These are phyloP conservation scores for Zaprionus lachaisei DNA, from an alignment of 1,140 invertebrate genomes.

Conservation along the genomic window DNA sequence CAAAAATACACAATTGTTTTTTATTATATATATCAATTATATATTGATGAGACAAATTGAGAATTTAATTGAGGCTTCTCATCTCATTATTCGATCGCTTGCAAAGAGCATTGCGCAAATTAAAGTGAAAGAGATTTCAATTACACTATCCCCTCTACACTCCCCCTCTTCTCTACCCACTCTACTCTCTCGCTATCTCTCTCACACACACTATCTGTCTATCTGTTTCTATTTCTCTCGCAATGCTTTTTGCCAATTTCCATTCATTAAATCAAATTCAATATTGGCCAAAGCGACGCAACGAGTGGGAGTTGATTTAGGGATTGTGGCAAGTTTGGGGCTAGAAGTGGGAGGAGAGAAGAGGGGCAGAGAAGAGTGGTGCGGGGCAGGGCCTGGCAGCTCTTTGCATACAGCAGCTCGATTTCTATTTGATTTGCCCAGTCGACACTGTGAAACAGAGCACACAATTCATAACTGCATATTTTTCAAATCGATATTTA, in stretches of 20 bases:
- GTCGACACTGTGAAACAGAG: constrained; percentile 30
- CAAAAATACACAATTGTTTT: not conserved
- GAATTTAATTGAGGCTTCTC: constrained; percentile 1
- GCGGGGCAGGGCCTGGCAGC: not conserved
- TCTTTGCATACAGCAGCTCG: constrained; percentile 20
- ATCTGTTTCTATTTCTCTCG: constrained; percentile 19
- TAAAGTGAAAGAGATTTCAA: constrained; percentile 36
- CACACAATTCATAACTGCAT: constrained; percentile 74
- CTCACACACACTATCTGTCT: constrained; percentile 6
- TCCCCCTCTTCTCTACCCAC: not conserved
- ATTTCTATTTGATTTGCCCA: constrained; percentile 77
- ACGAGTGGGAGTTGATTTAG: constrained; percentile 47
- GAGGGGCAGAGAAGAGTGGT: no score
- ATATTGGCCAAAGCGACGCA: constrained; percentile 76
- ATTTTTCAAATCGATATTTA: constrained; percentile 80
- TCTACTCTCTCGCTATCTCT: not conserved
- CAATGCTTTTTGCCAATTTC: constrained; percentile 68
- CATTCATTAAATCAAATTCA: constrained; percentile 83
- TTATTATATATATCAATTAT: not conserved
- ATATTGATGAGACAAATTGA: not conserved
- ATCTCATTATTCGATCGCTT: constrained; percentile 2
- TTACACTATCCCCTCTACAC: constrained; percentile 17
- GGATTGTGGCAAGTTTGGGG: constrained; percentile 25
- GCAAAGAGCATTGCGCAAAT: constrained; percentile 1
- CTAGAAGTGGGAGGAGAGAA: no score